phyloP scores from a whole-genome alignment of 2,797 vertebrate species.

The Mus caroli region DNA sequence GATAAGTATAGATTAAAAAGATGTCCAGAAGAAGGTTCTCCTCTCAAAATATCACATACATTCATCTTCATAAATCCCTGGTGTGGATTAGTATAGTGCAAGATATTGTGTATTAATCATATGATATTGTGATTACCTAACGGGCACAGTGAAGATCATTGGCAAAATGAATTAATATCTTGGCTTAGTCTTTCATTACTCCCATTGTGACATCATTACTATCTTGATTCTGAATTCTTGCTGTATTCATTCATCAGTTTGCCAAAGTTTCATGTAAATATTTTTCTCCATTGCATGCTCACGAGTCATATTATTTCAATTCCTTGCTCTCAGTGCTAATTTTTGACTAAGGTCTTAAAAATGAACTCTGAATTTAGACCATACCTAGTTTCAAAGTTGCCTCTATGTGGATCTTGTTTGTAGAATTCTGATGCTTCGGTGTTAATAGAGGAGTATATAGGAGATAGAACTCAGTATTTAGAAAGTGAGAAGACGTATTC shows the following conservation, averaged over 20 bases:
- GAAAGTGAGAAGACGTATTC: not conserved
- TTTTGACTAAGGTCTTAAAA: not conserved
- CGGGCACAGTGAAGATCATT: not conserved
- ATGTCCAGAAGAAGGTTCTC: not conserved
- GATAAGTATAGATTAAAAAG: not conserved
- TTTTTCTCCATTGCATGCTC: not conserved
- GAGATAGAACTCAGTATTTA: not conserved
- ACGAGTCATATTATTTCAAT: not conserved
- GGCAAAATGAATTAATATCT: not conserved
- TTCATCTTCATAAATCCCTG: not conserved
- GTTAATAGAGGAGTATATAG: not conserved
- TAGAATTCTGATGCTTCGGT: not conserved
- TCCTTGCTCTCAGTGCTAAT: rapidly evolving
- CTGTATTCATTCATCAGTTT: not conserved
- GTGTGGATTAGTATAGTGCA: not conserved
- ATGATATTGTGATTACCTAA: not conserved
- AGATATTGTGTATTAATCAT: not conserved
- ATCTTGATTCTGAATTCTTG: not conserved
- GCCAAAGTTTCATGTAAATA: not conserved
- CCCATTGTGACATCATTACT: not conserved
- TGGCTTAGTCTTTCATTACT: not conserved
- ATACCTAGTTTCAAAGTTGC: not conserved
- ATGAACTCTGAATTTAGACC: not conserved
- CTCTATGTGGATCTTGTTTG: not conserved
- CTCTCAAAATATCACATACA: not conserved